Evolutionary conservation across 2,888 invertebrate genomes (phyloP).

Genomic region (Ethmia dodecea): DNA sequence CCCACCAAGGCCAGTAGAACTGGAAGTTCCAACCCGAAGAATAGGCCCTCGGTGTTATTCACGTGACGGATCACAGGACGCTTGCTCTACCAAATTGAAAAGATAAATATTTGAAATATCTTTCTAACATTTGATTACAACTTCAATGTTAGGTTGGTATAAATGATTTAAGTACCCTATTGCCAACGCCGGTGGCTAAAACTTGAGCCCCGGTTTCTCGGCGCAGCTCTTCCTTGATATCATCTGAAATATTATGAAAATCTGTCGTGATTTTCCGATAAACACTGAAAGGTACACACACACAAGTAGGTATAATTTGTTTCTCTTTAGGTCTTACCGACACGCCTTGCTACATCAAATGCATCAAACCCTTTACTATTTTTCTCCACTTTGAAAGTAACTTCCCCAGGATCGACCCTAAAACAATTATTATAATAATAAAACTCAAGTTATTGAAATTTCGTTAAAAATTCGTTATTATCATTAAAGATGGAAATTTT

Average conservation of each 20-base stretch:
- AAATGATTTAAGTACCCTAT: too few relatives aligned
- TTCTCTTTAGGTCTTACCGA: slow-evolving; percentile 75
- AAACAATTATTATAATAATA: slow-evolving; percentile 28
- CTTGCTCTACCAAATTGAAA: slow-evolving; percentile 52
- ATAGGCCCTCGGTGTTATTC: slow-evolving; percentile 32
- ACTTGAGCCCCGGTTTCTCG: slow-evolving; percentile 83
- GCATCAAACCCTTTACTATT: slow-evolving; percentile 82
- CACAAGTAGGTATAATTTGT: not conserved
- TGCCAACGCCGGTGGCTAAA: slow-evolving; percentile 86
- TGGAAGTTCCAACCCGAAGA: slow-evolving; percentile 51
- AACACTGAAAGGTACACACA: not conserved
- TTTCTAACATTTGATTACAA: too few relatives aligned
- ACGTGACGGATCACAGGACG: slow-evolving; percentile 50
- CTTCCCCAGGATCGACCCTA: slow-evolving; percentile 86
- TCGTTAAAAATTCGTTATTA: slow-evolving; percentile 8
- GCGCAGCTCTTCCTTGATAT: slow-evolving; percentile 82
- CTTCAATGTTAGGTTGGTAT: too few relatives aligned
- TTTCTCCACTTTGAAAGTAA: slow-evolving; percentile 85
- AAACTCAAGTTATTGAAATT: too few relatives aligned
- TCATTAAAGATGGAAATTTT: slow-evolving; percentile 1
- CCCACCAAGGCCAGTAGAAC: slow-evolving; percentile 57
- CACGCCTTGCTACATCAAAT: slow-evolving; percentile 79
- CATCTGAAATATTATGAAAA: slow-evolving; percentile 45
- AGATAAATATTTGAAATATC: too few relatives aligned
- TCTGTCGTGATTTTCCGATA: too few relatives aligned